phyloP scores from a whole-genome alignment of 1,140 invertebrate genomes.

The Eriosoma lanigerum region DNA sequence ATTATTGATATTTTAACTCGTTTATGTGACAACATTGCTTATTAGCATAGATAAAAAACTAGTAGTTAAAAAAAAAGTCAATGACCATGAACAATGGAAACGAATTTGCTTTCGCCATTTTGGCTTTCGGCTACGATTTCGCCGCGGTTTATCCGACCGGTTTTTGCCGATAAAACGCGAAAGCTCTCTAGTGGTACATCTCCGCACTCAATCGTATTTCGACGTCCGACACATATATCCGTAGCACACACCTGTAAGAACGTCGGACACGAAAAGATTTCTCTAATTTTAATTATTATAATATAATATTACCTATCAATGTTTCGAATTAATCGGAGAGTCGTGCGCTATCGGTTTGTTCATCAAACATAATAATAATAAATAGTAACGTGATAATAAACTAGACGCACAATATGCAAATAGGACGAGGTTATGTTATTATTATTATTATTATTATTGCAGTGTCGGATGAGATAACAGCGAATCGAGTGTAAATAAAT shows the following conservation, averaged over 20 bases:
- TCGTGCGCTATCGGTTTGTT: slow-evolving; percentile 6
- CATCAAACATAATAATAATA: neutral
- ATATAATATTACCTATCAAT: neutral
- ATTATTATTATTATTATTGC: no score
- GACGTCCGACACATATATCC: neutral
- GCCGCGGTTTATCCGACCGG: slow-evolving; percentile 15
- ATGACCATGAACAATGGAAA: slow-evolving; percentile 18
- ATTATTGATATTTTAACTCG: no score
- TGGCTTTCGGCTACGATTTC: slow-evolving; percentile 14
- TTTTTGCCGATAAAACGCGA: slow-evolving; percentile 6
- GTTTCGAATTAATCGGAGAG: neutral
- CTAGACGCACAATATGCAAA: no score
- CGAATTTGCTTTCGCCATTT: slow-evolving; percentile 29
- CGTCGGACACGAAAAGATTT: neutral
- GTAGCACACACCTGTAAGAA: neutral
- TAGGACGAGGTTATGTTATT: no score
- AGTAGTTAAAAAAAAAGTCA: neutral
- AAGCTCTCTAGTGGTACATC: neutral
- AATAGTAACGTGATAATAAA: no score
- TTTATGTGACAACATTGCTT: no score
- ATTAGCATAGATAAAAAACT: no score
- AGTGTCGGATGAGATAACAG: no score
- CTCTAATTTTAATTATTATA: neutral
- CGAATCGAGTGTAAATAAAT: no score
- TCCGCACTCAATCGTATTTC: neutral